Conservation (phyloP, 1,140 invertebrate species). For the Lepidotrigona ventralis region DNA sequence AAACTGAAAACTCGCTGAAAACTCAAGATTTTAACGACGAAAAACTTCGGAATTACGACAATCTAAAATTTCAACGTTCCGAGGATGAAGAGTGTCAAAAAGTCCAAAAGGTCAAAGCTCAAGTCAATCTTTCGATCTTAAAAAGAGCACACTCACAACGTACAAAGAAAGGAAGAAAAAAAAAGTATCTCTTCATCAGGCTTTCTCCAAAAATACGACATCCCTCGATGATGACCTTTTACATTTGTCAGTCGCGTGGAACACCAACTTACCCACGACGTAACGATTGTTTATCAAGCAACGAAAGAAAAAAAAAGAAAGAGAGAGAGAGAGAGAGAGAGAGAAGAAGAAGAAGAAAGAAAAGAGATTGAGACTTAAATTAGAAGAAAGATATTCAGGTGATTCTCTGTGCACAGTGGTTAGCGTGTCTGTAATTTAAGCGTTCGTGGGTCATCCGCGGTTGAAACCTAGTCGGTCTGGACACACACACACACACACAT, state of each 20-base stretch:
- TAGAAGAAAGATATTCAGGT: constrained; percentile 37
- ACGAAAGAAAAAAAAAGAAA: no score
- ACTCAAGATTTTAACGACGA: no score
- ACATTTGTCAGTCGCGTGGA: not conserved
- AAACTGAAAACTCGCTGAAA: not conserved
- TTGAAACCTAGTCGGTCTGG: not conserved
- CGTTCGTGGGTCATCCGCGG: constrained; percentile 7
- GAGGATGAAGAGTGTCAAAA: not conserved
- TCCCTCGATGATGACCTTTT: not conserved
- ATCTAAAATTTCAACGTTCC: not conserved
- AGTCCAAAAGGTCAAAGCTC: no score
- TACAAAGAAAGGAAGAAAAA: no score
- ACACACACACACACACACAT: no score
- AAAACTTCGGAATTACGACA: not conserved
- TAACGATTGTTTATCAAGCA: constrained; percentile 27
- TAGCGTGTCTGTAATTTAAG: constrained; percentile 23
- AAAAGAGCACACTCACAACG: no score
- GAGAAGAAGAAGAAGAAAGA: no score
- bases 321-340: no score
- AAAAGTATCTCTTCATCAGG: no score
- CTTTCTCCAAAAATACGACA: not conserved
- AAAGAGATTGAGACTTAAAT: constrained; percentile 47
- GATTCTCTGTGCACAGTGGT: not conserved
- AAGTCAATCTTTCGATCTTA: no score
- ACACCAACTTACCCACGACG: not conserved